Conservation (phyloP, 2,797 vertebrate genomes). For the Peromyscus melanophrys region DNA sequence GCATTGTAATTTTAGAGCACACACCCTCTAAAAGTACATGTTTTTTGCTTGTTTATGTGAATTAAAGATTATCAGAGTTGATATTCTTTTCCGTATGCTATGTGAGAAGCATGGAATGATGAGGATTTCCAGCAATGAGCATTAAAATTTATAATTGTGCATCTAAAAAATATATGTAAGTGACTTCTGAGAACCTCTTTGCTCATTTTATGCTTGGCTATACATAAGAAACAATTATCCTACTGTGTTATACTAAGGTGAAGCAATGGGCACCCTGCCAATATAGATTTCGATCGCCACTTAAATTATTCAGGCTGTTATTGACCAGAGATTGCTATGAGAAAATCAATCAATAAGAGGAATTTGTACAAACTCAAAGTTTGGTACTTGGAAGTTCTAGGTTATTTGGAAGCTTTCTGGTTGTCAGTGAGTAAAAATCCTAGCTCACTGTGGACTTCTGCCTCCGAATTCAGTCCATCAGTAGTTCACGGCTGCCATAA, state of each 20-base stretch:
- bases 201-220: background rate
- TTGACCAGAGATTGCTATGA: background rate
- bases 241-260: background rate
- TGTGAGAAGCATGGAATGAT: background rate
- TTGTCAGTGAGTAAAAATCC: background rate
- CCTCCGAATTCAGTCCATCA: background rate
- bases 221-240: background rate
- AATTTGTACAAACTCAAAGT: background rate
- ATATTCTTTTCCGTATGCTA: background rate
- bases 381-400: background rate
- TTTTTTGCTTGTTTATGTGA: background rate
- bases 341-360: background rate
- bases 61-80: background rate
- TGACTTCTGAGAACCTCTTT: background rate
- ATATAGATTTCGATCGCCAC: background rate
- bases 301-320: constrained; percentile 6
- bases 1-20: background rate
- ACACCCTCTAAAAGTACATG: background rate
- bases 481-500: background rate
- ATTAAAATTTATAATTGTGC: background rate
- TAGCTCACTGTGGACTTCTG: background rate
- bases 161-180: background rate
- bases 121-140: background rate
- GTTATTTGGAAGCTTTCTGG: constrained; percentile 9
- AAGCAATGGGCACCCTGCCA: background rate